Evolutionary conservation across 2,113 vertebrate genomes (phyloP).

Genomic region (Colistium nudipinnis): DNA sequence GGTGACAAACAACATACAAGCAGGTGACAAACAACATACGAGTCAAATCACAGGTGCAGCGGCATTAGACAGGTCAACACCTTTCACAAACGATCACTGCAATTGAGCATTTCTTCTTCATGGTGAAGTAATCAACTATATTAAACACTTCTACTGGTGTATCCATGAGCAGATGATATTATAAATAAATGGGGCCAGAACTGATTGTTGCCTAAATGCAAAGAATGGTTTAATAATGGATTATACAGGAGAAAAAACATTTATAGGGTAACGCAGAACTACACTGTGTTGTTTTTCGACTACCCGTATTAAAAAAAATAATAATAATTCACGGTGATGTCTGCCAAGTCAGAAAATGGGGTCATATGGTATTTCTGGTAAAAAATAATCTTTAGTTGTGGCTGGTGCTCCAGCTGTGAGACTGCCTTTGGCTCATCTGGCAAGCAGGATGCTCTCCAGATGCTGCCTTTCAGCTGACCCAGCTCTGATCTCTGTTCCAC

Average conservation of each 20-base stretch:
- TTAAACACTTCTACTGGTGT: not conserved
- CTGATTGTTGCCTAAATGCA: not conserved
- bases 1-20: slow-evolving; percentile 13
- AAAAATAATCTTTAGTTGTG: slow-evolving; percentile 56
- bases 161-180: not conserved
- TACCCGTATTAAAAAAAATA: not conserved
- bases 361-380: slow-evolving; percentile 43
- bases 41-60: slow-evolving; percentile 1
- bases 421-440: slow-evolving; percentile 53
- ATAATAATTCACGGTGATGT: slow-evolving; percentile 22
- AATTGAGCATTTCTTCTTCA: slow-evolving; percentile 1
- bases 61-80: slow-evolving; percentile 15
- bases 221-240: not conserved
- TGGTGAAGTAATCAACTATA: not conserved
- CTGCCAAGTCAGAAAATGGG: slow-evolving; percentile 38
- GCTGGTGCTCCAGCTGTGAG: slow-evolving; percentile 60
- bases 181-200: not conserved
- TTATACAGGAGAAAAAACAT: not conserved
- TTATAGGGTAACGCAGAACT: not conserved
- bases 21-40: too few relatives aligned
- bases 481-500: slow-evolving; percentile 17
- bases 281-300: not conserved
- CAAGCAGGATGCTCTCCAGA: slow-evolving; percentile 65
- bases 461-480: slow-evolving; percentile 49
- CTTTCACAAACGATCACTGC: not conserved